A percentile compares a stretch with the other conserved stretches of the same genome.
phyloP scores from a whole-genome alignment of 2,888 invertebrate species.

The Leptopilina drosophilae region DNA sequence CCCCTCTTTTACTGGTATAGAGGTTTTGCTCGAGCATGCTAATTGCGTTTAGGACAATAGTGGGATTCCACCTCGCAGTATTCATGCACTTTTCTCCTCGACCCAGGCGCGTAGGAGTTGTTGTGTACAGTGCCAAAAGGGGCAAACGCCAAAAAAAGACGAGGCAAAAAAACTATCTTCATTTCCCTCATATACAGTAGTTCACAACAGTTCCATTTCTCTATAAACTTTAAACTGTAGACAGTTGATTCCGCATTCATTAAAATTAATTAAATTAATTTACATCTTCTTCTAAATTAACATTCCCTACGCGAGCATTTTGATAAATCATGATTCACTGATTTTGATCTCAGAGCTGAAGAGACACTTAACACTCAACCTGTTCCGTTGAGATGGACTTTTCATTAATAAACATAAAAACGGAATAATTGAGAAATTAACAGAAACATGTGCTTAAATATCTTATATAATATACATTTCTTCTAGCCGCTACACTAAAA shows the following conservation, averaged over 20 bases:
- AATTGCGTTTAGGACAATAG: slow-evolving; percentile 66
- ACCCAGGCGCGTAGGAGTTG: slow-evolving; percentile 23
- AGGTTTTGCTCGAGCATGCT: slow-evolving; percentile 64
- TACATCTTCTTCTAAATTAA: slow-evolving; percentile 3
- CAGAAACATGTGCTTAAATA: not conserved
- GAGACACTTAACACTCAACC: not conserved
- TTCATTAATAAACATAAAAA: slow-evolving; percentile 4
- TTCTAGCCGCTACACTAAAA: no score
- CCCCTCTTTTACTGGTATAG: slow-evolving; percentile 60
- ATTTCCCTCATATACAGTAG: not conserved
- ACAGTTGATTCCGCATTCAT: not conserved
- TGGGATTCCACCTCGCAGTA: slow-evolving; percentile 56
- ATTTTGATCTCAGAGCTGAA: not conserved
- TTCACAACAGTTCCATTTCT: no score
- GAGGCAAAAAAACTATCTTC: not conserved
- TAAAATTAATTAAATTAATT: slow-evolving; percentile 10
- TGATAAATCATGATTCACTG: slow-evolving; percentile 7
- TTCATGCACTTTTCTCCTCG: slow-evolving; percentile 25
- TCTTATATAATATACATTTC: no score
- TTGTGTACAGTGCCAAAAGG: slow-evolving; percentile 12
- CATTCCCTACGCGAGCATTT: not conserved
- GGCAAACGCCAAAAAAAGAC: not conserved
- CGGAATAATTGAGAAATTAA: slow-evolving; percentile 5
- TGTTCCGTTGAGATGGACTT: not conserved
- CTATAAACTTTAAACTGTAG: not conserved